Conservation (phyloP, 2,888 invertebrate genomes). For the Mamestra brassicae region DNA sequence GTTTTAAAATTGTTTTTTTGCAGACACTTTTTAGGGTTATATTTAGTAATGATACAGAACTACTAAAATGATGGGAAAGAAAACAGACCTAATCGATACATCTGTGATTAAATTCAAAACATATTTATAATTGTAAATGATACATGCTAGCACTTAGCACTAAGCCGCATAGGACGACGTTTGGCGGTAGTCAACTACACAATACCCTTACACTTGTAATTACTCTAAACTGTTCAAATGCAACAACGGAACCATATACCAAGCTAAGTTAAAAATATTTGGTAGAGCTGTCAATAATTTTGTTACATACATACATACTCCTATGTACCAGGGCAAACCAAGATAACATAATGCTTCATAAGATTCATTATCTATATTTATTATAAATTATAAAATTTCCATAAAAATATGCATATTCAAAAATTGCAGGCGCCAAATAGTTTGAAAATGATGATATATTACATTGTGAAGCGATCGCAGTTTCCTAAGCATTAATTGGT, state of each 20-base stretch:
- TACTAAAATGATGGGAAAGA: not conserved
- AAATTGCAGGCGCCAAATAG: constrained; percentile 33
- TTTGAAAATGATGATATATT: constrained; percentile 16
- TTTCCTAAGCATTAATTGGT: constrained; percentile 55
- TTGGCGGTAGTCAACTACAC: constrained; percentile 64
- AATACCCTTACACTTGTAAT: constrained; percentile 57
- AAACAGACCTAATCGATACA: constrained; percentile 43
- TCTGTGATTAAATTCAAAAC: constrained; percentile 34
- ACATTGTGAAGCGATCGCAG: constrained; percentile 47
- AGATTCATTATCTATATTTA: constrained; percentile 35
- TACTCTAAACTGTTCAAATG: constrained; percentile 63
- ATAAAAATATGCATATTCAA: constrained; percentile 19
- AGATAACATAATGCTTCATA: constrained; percentile 42
- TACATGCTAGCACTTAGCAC: constrained; percentile 36
- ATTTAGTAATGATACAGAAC: not conserved
- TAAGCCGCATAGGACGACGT: constrained; percentile 54
- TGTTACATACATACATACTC: constrained; percentile 60
- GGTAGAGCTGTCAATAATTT: constrained; percentile 72
- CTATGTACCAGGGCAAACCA: constrained; percentile 49
- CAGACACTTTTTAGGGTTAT: not conserved
- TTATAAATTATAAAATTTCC: constrained; percentile 32
- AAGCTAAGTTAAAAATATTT: constrained; percentile 69
- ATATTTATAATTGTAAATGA: constrained; percentile 22
- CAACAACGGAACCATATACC: constrained; percentile 69
- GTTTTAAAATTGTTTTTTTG: not conserved